These are phyloP conservation scores for Lapara coniferarum DNA, from an alignment of 2,888 invertebrate genomes.

Conservation along the genomic window DNA sequence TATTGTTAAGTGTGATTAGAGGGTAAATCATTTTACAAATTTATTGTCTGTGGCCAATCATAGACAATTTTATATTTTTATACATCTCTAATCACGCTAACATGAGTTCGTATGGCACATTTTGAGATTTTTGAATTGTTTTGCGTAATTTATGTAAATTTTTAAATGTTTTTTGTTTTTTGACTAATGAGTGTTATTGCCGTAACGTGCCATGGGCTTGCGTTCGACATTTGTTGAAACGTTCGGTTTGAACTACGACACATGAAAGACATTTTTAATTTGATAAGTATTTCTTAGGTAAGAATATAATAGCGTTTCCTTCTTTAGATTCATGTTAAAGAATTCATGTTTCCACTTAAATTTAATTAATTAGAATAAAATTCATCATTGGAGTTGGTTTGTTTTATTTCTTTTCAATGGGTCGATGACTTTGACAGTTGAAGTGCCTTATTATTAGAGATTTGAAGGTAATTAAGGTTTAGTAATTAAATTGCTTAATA, in stretches of 20 bases:
- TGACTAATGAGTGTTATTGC: conserved; percentile 51
- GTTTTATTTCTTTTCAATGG: conserved; percentile 56
- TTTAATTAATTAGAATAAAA: conserved; percentile 82
- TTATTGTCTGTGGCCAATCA: conserved; percentile 4
- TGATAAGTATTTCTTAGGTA: conserved; percentile 81
- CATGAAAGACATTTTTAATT: conserved; percentile 79
- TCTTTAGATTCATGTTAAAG: conserved; percentile 83
- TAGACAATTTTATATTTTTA: conserved; percentile 20
- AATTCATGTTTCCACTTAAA: conserved; percentile 83
- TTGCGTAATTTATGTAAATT: conserved; percentile 49
- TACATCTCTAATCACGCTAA: conserved; percentile 43
- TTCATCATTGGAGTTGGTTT: conserved; percentile 71
- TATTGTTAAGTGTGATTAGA: conserved; percentile 46
- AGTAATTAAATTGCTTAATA: not conserved
- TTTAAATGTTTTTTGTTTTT: conserved; percentile 38
- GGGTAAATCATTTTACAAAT: conserved; percentile 30
- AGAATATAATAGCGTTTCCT: conserved; percentile 81
- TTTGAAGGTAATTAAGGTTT: no score
- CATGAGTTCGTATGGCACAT: conserved; percentile 54
- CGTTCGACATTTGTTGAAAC: conserved; percentile 41
- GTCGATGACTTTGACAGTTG: not conserved
- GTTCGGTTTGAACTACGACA: conserved; percentile 60
- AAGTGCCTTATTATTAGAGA: not conserved
- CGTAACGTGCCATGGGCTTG: conserved; percentile 65
- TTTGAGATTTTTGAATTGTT: conserved; percentile 50